Percentiles rank a stretch among this genome's conserved stretches.
Conservation (phyloP, 2,888 invertebrate species). For the Diadromus collaris region DNA sequence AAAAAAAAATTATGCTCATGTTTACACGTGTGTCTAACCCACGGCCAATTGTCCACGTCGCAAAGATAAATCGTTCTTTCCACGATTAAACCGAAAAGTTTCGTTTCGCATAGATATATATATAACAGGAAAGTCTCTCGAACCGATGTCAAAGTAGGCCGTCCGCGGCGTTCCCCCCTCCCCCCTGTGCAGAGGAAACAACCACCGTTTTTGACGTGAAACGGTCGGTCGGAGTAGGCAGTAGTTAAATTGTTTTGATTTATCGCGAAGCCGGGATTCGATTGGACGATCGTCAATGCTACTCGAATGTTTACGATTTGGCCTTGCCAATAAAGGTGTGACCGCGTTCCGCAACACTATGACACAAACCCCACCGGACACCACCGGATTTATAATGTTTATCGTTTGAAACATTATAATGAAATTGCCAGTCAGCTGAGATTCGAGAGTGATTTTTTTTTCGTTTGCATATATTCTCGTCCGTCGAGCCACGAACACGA, state of each 20-base stretch:
- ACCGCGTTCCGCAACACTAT: slow-evolving; percentile 34
- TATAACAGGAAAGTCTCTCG: not conserved
- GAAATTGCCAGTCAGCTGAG: not conserved
- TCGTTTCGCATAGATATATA: not conserved
- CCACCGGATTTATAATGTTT: slow-evolving; percentile 1
- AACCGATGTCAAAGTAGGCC: slow-evolving; percentile 41
- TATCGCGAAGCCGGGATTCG: slow-evolving; percentile 52
- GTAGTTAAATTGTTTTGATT: slow-evolving; percentile 54
- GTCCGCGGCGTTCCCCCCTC: slow-evolving; percentile 1
- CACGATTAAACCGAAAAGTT: not conserved
- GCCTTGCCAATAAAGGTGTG: slow-evolving; percentile 65
- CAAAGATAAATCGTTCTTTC: not conserved
- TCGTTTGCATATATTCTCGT: not conserved
- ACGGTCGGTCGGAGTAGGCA: not conserved
- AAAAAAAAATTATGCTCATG: slow-evolving; percentile 33
- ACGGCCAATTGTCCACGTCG: slow-evolving; percentile 22
- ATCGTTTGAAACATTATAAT: slow-evolving; percentile 13
- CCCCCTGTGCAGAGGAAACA: not conserved
- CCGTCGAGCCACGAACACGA: not conserved
- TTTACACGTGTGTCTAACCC: slow-evolving; percentile 31
- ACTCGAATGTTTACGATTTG: slow-evolving; percentile 63
- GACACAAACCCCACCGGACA: not conserved
- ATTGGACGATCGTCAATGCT: slow-evolving; percentile 57
- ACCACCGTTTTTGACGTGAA: slow-evolving; percentile 25
- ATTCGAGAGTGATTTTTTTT: slow-evolving; percentile 1